phyloP scores from a whole-genome alignment of 2,888 invertebrate species.

The Caenorhabditis zanzibari region DNA sequence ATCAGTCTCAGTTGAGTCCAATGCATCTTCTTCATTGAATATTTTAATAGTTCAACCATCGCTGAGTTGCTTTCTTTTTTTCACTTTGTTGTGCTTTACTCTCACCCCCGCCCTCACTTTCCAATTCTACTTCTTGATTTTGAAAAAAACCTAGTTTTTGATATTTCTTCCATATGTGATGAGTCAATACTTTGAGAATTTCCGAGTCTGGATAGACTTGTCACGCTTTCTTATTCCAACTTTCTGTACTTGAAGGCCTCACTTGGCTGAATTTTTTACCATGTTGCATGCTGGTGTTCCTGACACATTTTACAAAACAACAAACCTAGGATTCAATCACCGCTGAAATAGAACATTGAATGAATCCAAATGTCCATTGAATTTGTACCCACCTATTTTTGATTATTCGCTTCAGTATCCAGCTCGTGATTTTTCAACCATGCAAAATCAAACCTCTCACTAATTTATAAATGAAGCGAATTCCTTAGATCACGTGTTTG shows the following conservation, averaged over 20 bases:
- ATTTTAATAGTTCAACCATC: slow-evolving; percentile 56
- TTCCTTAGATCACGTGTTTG: slow-evolving; percentile 38
- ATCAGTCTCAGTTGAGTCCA: slow-evolving; percentile 16
- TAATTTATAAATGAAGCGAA: slow-evolving; percentile 29
- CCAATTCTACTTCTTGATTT: neutral
- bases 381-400: slow-evolving; percentile 10
- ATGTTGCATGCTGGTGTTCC: neutral
- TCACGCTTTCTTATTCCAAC: too few species aligned
- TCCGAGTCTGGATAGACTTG: too few species aligned
- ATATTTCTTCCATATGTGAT: slow-evolving; percentile 1
- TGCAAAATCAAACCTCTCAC: neutral
- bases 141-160: neutral
- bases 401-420: neutral
- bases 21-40: slow-evolving; percentile 52
- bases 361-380: neutral
- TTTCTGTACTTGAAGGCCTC: too few species aligned
- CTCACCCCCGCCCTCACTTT: slow-evolving; percentile 4
- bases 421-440: neutral
- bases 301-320: neutral
- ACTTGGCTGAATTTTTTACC: too few species aligned
- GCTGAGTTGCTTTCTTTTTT: neutral
- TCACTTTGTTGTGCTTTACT: slow-evolving; percentile 22
- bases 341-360: neutral
- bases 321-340: neutral
- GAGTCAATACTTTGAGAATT: slow-evolving; percentile 17